These are phyloP conservation scores for Cheilosia pagana DNA, from an alignment of 2,888 invertebrate genomes.

Conservation along the genomic window DNA sequence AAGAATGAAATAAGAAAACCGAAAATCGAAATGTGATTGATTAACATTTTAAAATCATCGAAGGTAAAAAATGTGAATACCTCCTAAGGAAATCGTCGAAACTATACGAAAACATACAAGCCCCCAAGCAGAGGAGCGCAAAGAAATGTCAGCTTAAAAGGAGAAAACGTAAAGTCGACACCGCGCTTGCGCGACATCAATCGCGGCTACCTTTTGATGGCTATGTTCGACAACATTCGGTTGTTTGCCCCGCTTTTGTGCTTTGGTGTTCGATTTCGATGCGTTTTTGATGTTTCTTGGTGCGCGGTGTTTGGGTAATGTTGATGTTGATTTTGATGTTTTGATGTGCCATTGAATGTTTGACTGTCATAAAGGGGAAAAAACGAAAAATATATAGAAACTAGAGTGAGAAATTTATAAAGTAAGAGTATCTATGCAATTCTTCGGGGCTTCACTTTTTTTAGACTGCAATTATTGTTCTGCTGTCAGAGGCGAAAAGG, in stretches of 20 bases:
- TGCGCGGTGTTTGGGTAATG: conserved; percentile 3
- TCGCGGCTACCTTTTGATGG: conserved; percentile 73
- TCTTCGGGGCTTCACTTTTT: too few species aligned
- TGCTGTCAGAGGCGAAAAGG: too few species aligned
- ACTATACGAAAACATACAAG: conserved; percentile 19
- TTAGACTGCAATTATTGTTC: too few species aligned
- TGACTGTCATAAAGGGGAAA: conserved; percentile 25
- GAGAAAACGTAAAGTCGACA: conserved; percentile 42
- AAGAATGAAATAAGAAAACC: neutral
- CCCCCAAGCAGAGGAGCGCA: conserved; percentile 7
- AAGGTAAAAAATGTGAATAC: conserved; percentile 65
- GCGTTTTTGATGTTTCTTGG: conserved; percentile 54
- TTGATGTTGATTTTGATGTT: conserved; percentile 23
- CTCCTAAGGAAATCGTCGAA: conserved; percentile 33
- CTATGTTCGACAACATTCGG: conserved; percentile 63
- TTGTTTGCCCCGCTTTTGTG: conserved; percentile 42
- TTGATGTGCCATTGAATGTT: conserved; percentile 40
- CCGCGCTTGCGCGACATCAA: conserved; percentile 67
- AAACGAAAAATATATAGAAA: conserved; percentile 14
- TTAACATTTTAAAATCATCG: conserved; percentile 70
- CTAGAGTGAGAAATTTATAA: too few species aligned
- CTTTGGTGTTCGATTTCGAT: conserved; percentile 47
- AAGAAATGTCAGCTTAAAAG: conserved; percentile 46
- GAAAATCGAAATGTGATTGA: conserved; percentile 69
- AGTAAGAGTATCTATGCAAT: too few species aligned